phyloP scores from a whole-genome alignment of 2,113 vertebrate species.

The Phyllostomus discolor region DNA sequence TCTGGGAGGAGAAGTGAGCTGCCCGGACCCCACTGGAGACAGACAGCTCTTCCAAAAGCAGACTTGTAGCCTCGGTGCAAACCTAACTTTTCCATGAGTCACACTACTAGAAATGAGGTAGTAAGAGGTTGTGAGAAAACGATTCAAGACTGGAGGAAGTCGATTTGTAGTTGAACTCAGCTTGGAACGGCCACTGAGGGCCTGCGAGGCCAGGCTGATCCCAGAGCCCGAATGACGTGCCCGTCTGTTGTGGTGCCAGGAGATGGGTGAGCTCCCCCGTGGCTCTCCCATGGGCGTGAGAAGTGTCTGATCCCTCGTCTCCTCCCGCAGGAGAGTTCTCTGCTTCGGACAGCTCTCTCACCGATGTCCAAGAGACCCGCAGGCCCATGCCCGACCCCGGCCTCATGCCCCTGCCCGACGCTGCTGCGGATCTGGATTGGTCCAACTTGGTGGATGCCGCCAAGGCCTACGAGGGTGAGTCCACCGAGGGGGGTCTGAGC shows the following conservation, averaged over 20 bases:
- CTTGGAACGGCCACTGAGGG: not conserved
- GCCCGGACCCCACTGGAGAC: not conserved
- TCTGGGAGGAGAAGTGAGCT: not conserved
- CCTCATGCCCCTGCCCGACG: conserved; percentile 93
- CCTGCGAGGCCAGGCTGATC: not conserved
- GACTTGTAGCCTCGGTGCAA: not conserved
- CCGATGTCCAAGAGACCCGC: conserved; percentile 89
- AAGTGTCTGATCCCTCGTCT: not conserved
- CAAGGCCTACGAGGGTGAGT: conserved; percentile 95
- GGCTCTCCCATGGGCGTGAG: not conserved
- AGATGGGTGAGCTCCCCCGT: not conserved
- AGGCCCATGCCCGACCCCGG: conserved; percentile 90
- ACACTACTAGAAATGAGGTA: not conserved
- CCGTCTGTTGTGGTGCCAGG: not conserved
- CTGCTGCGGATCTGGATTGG: conserved; percentile 93
- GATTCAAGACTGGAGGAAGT: not conserved
- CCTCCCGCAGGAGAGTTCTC: conserved; percentile 88
- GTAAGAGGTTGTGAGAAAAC: not conserved
- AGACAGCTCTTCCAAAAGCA: not conserved
- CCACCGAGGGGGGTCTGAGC: fast-evolving
- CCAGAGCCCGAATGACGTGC: not conserved
- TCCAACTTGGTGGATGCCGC: conserved; percentile 95
- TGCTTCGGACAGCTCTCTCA: conserved; percentile 91
- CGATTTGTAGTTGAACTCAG: not conserved
- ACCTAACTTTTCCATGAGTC: not conserved